A percentile compares a stretch with the other conserved stretches of the same genome.
These are phyloP conservation scores for Lasioglossum pauxillum DNA, from an alignment of 2,888 invertebrate genomes.

Conservation along the genomic window DNA sequence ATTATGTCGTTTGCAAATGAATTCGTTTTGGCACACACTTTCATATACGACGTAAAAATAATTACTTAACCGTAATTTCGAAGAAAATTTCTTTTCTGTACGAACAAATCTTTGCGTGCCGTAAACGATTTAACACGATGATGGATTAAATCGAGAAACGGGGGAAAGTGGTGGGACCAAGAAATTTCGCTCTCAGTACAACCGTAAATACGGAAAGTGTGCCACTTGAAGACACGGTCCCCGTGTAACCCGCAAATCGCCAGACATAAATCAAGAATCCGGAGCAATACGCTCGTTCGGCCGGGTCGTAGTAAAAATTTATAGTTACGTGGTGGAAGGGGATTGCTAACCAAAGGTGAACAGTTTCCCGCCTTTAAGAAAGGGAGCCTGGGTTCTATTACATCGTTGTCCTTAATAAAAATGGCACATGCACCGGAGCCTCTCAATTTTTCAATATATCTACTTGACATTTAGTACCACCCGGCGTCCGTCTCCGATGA, in stretches of 20 bases:
- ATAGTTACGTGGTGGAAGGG: slow-evolving; percentile 41
- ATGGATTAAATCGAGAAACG: not conserved
- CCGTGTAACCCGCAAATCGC: slow-evolving; percentile 30
- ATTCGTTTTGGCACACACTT: no score
- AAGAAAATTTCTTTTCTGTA: not conserved
- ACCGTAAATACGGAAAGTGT: slow-evolving; percentile 23
- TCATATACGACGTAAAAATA: no score
- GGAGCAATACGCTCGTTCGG: slow-evolving; percentile 35
- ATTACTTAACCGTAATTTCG: not conserved
- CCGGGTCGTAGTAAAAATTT: slow-evolving; percentile 55
- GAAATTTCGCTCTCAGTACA: slow-evolving; percentile 16
- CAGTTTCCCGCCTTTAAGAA: slow-evolving; percentile 43
- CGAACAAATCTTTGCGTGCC: not conserved
- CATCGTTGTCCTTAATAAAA: slow-evolving; percentile 48
- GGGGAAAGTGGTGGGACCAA: not conserved
- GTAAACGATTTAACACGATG: not conserved
- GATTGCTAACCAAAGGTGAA: slow-evolving; percentile 42
- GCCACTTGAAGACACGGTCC: slow-evolving; percentile 17
- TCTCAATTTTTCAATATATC: slow-evolving; percentile 42
- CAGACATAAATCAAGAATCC: slow-evolving; percentile 53
- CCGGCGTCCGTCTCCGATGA: slow-evolving; percentile 24
- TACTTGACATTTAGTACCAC: slow-evolving; percentile 37
- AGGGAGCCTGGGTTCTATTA: not conserved
- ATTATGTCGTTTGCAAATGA: no score
- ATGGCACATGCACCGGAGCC: slow-evolving; percentile 25